Evolutionary conservation across 1,140 invertebrate species (phyloP), one percentile per base, ranked within the genome.

Genomic region (Dreissena rostriformis): DNA sequence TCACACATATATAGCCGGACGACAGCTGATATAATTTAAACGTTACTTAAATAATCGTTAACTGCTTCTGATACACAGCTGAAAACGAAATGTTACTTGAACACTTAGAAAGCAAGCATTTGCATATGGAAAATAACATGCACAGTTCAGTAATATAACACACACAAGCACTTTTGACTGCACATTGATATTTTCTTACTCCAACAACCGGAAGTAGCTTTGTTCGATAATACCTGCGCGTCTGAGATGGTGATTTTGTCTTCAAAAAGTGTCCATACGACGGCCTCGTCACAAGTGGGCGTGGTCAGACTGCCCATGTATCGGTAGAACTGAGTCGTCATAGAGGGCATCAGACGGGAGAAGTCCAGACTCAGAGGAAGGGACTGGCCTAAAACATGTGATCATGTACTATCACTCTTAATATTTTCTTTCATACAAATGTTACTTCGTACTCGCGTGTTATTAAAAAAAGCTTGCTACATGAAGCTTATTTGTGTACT

Each of bases 181-280:
- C 17, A 24, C 17, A n/a, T 2, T 19, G 57, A 24, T 19, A 2
- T 61, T n/a, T 24, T 61, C 53, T 24, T 4, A 61, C 57, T n/a
- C 4, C 4, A 61, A 61, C 17, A 24, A 6, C 12, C 22, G 22
- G 22, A 61, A 4, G 4, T 4, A 6, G 4, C 12, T 24, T 61
- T n/a, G 57, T 61, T 2, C 57, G 57, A 61, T 57, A 55, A 11
- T 55, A 90, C 90, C 95, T 98, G 97, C 61, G 95, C 92, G 82
- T 95, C 95, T 0, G 96, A 96, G 74, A 96, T 94, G 0, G 93
- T 91, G 19, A 95, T 89, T 28, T 94, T 94, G 53, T 95, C 92
- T 2, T 94, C 94, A 74, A 96, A 94, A 2, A 97, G 93, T 11
- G 96, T 96, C 96, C 96, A 97, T 0, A 94, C 94, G 1, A 97